Evolutionary conservation across 2,888 invertebrate genomes (phyloP).

Genomic region (Macropis europaea): DNA sequence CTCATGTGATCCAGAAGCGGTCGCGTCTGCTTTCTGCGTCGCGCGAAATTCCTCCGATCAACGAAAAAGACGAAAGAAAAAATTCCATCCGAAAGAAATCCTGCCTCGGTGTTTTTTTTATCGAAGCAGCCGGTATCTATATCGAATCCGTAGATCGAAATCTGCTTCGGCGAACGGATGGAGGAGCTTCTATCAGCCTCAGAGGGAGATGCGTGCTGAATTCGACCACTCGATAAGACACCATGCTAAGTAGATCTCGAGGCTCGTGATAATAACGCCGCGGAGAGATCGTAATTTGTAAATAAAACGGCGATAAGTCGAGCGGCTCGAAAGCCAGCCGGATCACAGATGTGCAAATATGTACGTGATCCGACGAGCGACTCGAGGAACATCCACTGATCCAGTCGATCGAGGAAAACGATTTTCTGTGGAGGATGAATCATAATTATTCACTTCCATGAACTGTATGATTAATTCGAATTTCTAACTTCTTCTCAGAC

Average conservation of each 20-base stretch:
- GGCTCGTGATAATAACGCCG: background rate
- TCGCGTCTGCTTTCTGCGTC: background rate
- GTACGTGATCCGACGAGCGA: background rate
- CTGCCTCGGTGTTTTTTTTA: conserved; percentile 16
- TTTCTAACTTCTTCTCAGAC: too few species aligned
- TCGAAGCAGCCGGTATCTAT: background rate
- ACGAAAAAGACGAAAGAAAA: background rate
- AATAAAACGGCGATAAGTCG: background rate
- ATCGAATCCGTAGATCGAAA: conserved; percentile 32
- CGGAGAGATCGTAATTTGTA: background rate
- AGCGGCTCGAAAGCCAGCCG: conserved; percentile 28
- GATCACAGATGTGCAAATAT: conserved; percentile 61
- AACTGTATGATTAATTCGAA: too few species aligned
- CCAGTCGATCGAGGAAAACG: background rate
- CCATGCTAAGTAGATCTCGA: background rate
- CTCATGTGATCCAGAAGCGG: too few species aligned
- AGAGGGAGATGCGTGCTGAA: background rate
- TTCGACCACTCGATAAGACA: conserved; percentile 7
- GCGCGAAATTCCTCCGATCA: background rate
- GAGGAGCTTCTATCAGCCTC: background rate
- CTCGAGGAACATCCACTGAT: too few species aligned
- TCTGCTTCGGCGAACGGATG: conserved; percentile 12
- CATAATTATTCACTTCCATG: too few species aligned
- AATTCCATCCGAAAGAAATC: conserved; percentile 33
- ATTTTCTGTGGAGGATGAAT: background rate